Base-by-base conservation (phyloP, 2,113 vertebrate species). In the Gobiocypris rarus region DNA sequence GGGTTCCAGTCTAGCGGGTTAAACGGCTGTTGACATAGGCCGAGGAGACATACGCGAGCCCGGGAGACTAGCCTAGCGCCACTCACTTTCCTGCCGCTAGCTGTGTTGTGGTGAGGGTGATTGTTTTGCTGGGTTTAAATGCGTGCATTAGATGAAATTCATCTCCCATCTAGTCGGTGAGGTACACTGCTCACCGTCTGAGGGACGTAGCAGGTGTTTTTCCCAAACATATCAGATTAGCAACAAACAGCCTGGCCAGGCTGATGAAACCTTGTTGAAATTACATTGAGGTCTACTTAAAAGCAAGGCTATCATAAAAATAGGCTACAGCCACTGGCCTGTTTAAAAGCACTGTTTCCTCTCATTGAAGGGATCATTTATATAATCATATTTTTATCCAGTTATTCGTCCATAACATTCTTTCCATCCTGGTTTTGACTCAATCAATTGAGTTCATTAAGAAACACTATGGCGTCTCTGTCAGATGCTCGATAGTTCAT, bases 1-100 rank as follows among this genome's bases (percentile, higher is more conserved):
- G 83, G 81, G 90, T 95, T 95, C 93, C 92, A 89, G 88, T 89
- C 89, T 91, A 92, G 90, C 91, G 90, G 91, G 92, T 94, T 93
- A 93, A 94, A 93, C 88, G 91, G 91, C 89, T 89, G 91, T 91
- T 92, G 87, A 91, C 90, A 92, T 87, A 28, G 34, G 45, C 75
- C 89, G 92, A 91, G 92, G 92, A 92, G 92, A 91, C 89, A 88
- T 86, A 91, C 87, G 88, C 88, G 86, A 85, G 22, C 81, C 38
- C 69, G n/a, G 58, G 45, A 59, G 71, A 76, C 58, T 52, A 54
- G 82, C 70, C 58, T 50, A 63, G 73, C 70, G 83, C 75, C 50
- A 84, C 61, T 69, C 63, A 45, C 61, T 41, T 19, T 26, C 56
- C 73, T 48, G 22, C 58, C 8, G 7, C 61, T 28, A 28, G 45